Evolutionary conservation across 2,888 invertebrate genomes (phyloP), one percentile per base, ranked within the genome.

Genomic region (Eubasilissa splendida): DNA sequence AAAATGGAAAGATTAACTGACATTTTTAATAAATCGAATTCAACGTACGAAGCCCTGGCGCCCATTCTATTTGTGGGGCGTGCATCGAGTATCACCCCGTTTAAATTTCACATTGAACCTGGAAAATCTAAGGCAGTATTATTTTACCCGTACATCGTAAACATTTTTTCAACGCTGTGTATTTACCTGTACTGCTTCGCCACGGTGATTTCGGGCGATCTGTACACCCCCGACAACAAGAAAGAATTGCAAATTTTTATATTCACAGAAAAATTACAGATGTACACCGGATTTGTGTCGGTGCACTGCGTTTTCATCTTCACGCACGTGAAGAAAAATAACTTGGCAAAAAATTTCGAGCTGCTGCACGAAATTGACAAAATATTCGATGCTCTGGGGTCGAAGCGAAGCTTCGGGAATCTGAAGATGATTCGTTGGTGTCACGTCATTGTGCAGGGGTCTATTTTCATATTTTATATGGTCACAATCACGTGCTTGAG

Each of bases 41-140:
- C 68, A 1, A 68, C 14, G 52, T 14, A 50, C 9, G n/a, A 9
- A n/a, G 68, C 50, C 7, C 14, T 68, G 7, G 7, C 52, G 1
- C 52, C 68, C 4, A n/a, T 68, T 8, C 8, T 68, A 3, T 50
- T 8, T 2, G 42, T 14, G 9, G 50, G 68, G 8, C 52, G 50
- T 3, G 4, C 2, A 0, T n/a, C 68, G 10, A 50, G 68, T n/a
- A 68, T 68, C n/a, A 14, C 68, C 50, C 68, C 68, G 14, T 68
- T 68, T 14, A 50, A 14, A 68, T 68, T 14, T 11, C 33, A 14
- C 3, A 52, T 68, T 8, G 1, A n/a, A n/a, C 52, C 50, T 8
- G 50, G 8, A 14, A 68, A 68, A 52, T 68, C 68, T 4, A 68
- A 68, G 50, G n/a, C 68, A 12, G 9, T 52, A n/a, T 10, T 68